Percentiles rank a stretch among this genome's conserved stretches.
These are phyloP conservation scores for Neosilurus hyrtlii DNA, from an alignment of 2,797 vertebrate species.

Conservation along the genomic window DNA sequence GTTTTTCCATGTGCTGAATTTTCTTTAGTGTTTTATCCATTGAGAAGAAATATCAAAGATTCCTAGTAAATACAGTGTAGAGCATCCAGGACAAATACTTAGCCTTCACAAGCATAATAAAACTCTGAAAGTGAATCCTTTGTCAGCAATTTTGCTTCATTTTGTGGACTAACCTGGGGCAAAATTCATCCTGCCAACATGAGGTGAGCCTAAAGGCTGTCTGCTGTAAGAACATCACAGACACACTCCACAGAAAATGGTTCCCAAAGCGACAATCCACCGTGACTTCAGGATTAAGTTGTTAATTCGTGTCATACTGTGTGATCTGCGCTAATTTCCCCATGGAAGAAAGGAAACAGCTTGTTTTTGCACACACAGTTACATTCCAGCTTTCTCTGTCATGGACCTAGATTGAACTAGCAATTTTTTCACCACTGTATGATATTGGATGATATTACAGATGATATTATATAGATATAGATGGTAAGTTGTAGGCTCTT, in stretches of 20 bases:
- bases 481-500: not conserved
- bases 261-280: slow-evolving; percentile 37
- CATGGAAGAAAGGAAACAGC: slow-evolving; percentile 58
- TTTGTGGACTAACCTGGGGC: not conserved
- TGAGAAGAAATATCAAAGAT: slow-evolving; percentile 9
- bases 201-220: slow-evolving; percentile 2
- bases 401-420: slow-evolving; percentile 1
- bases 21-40: not conserved
- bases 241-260: slow-evolving; percentile 23
- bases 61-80: not conserved
- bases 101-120: slow-evolving; percentile 15
- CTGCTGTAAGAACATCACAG: slow-evolving; percentile 28
- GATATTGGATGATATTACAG: not conserved
- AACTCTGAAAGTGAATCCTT: slow-evolving; percentile 9
- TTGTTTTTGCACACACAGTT: slow-evolving; percentile 41
- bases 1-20: not conserved
- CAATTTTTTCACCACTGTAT: not conserved
- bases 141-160: not conserved
- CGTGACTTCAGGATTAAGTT: slow-evolving; percentile 64
- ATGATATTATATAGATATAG: too few species aligned
- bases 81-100: not conserved
- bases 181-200: slow-evolving; percentile 12
- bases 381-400: slow-evolving; percentile 42
- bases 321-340: slow-evolving; percentile 70
- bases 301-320: slow-evolving; percentile 71